Evolutionary conservation across 2,797 vertebrate species (phyloP), one percentile per base, ranked within the genome.

Genomic region (Remorina albescens): DNA sequence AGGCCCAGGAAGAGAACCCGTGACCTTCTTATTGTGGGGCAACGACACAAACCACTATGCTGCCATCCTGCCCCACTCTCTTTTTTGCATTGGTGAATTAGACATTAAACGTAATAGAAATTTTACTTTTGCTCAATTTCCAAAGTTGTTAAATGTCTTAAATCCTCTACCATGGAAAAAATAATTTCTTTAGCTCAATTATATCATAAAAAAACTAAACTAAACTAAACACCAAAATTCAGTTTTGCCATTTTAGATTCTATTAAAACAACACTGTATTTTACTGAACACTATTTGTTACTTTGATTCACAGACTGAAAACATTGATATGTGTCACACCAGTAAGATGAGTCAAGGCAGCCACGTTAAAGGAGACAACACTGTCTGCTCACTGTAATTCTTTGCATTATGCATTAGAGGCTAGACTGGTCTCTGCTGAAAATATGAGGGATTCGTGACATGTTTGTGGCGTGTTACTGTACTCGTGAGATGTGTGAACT

Each of bases 401-500:
- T 84, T 81, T 83, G 78, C 78, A 85, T 74, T 37, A 36, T 74
- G 72, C 76, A 61, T 82, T 49, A 19, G 44, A 80, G 73, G 64
- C 82, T 67, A 59, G 56, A 68, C 79, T 58, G 81, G 82, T 84
- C 73, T 86, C 66, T 8, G 61, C 63, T 80, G 56, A 84, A 76
- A 74, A 68, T 50, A 55, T 57, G 66, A 80, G 78, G 80, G 74
- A 76, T 67, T 70, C 47, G 80, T 57, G 61, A 69, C 32, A 56
- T 78, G 66, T 83, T 79, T 82, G 83, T 88, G 69, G 72, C 32
- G 28, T 76, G 69, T 84, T 82, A 77, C 81, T 41, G 61, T 88
- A 84, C 69, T 86, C 81, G 90, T 92, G 90, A 91, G 91, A 92
- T 90, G 90, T 88, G 90, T 93, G 91, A 93, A 78, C 89, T 92